These are phyloP conservation scores for Vanessa tameamea DNA, from an alignment of 1,140 invertebrate species.

Conservation along the genomic window DNA sequence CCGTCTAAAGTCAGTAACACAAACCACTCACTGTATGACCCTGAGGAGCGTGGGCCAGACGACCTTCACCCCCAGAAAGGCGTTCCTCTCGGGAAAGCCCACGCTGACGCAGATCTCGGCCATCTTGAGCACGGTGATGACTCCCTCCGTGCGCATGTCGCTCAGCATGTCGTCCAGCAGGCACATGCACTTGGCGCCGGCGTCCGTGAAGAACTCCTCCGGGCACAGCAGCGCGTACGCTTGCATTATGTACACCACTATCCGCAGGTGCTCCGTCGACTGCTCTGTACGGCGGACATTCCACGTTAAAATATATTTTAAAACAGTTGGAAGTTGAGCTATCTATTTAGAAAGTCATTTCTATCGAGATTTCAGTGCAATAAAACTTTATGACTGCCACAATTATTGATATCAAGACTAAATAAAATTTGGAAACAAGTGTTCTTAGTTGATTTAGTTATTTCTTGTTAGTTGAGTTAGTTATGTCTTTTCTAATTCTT, in stretches of 20 bases:
- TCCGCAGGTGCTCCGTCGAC: conserved; percentile 89
- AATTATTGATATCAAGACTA: too few species aligned
- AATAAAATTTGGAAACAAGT: too few species aligned
- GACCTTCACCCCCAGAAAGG: conserved; percentile 82
- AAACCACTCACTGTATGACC: conserved; percentile 83
- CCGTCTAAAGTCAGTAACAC: background rate
- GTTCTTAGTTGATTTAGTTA: too few species aligned
- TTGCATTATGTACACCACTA: conserved; percentile 90
- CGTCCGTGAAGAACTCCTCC: conserved; percentile 87
- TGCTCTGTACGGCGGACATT: conserved; percentile 81
- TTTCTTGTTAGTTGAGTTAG: too few species aligned
- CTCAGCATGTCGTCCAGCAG: conserved; percentile 86
- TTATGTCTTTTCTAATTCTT: too few species aligned
- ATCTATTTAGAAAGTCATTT: too few species aligned
- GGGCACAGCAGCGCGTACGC: conserved; percentile 92
- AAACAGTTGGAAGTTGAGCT: too few species aligned
- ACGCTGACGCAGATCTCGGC: conserved; percentile 87
- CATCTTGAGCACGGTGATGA: conserved; percentile 87
- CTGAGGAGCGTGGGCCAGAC: conserved; percentile 83
- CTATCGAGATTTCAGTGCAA: too few species aligned
- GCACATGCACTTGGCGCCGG: conserved; percentile 85
- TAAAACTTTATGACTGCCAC: too few species aligned
- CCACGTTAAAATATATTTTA: too few species aligned
- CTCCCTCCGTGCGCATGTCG: conserved; percentile 90
- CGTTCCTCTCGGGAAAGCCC: conserved; percentile 83